Evolutionary conservation across 2,888 invertebrate genomes (phyloP).

Genomic region (Brachypalpus laphriformis): DNA sequence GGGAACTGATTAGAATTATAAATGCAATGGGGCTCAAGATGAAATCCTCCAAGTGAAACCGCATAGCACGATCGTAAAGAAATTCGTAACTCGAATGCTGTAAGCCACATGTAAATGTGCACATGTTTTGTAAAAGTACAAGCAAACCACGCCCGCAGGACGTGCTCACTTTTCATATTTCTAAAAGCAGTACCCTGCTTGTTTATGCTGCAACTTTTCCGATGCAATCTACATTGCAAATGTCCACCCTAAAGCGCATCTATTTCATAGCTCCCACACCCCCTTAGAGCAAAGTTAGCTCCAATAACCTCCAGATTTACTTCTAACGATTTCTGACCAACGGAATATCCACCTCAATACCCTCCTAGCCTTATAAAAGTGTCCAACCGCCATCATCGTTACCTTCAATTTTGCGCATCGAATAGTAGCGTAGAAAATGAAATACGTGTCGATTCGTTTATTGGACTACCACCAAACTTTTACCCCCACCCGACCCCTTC

Average conservation of each 20-base stretch:
- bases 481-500: not conserved
- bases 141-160: too few species aligned
- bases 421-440: conserved; percentile 56
- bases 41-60: too few species aligned
- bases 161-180: too few species aligned
- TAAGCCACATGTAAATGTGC: too few species aligned
- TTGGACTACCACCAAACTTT: conserved; percentile 57
- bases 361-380: not conserved
- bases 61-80: too few species aligned
- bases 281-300: not conserved
- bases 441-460: conserved; percentile 70
- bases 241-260: too few species aligned
- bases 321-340: not conserved
- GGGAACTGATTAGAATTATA: too few species aligned
- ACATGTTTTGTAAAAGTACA: too few species aligned
- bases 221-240: not conserved
- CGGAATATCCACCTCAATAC: not conserved
- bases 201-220: not conserved
- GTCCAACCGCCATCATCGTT: conserved; percentile 5
- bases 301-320: not conserved
- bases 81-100: too few species aligned
- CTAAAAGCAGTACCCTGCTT: too few species aligned
- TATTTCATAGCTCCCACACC: too few species aligned
- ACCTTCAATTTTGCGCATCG: conserved; percentile 37
- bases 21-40: too few species aligned